These are phyloP conservation scores for Linepithema humile DNA, from an alignment of 1,140 invertebrate genomes.

Conservation along the genomic window DNA sequence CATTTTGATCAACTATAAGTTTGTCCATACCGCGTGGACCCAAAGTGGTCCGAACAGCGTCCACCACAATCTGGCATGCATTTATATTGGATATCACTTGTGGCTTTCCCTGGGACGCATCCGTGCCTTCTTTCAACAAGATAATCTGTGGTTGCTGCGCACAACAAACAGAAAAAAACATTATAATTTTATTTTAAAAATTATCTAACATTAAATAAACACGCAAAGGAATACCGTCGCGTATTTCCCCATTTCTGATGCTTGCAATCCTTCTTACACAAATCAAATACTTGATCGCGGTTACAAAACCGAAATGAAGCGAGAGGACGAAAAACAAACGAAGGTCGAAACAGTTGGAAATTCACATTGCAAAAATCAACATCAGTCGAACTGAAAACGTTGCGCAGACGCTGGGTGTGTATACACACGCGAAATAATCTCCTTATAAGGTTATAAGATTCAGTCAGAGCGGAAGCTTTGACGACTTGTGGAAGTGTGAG, in stretches of 20 bases:
- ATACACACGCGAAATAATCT: slow-evolving; percentile 63
- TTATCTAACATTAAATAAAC: neutral
- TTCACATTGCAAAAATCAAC: neutral
- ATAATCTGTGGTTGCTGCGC: slow-evolving; percentile 98
- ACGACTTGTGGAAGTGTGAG: neutral
- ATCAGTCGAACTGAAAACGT: too few species aligned
- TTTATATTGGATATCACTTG: slow-evolving; percentile 99
- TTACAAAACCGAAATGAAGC: neutral
- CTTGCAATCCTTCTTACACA: slow-evolving; percentile 13
- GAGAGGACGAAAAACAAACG: neutral
- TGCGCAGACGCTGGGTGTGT: too few species aligned
- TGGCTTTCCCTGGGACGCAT: slow-evolving; percentile 97
- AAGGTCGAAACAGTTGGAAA: neutral
- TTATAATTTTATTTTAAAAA: slow-evolving; percentile 13
- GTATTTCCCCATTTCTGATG: slow-evolving; percentile 67
- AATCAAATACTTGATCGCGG: neutral
- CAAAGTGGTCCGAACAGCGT: slow-evolving; percentile 98
- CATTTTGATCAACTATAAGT: slow-evolving; percentile 95
- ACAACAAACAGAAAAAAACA: slow-evolving; percentile 69
- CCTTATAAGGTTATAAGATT: slow-evolving; percentile 79
- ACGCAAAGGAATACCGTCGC: slow-evolving; percentile 57
- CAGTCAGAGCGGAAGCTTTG: neutral
- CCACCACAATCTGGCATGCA: slow-evolving; percentile 98
- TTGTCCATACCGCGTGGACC: slow-evolving; percentile 99
- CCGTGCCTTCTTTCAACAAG: slow-evolving; percentile 98